Percentiles rank a stretch among this genome's conserved stretches.
phyloP scores from a whole-genome alignment of 2,113 vertebrate genomes.

The Speoplatyrhinus poulsoni region DNA sequence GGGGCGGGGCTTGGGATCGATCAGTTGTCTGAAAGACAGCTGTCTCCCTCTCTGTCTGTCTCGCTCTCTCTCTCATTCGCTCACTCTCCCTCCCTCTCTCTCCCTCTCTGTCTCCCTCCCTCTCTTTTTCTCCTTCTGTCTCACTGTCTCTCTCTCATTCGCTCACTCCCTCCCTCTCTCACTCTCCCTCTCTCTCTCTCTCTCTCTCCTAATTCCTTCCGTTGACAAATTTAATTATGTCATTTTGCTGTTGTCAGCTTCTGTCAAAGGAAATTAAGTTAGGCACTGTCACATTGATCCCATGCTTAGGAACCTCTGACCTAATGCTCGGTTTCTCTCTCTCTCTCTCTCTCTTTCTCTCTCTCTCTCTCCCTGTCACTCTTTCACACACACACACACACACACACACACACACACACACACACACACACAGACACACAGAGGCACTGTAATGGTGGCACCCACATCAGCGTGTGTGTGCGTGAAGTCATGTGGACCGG shows the following conservation, averaged over 20 bases:
- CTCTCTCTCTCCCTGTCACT: not conserved
- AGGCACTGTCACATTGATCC: not conserved
- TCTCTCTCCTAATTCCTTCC: not conserved
- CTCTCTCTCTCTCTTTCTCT: not conserved
- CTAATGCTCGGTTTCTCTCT: not conserved
- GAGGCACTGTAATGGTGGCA: constrained; percentile 51
- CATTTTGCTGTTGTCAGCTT: constrained; percentile 1
- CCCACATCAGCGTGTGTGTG: constrained; percentile 53
- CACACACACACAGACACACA: not conserved
- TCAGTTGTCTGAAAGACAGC: too few relatives aligned
- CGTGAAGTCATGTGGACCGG: constrained; percentile 72
- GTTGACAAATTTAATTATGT: not conserved
- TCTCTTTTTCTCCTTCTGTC: not conserved
- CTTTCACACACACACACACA: constrained; percentile 2
- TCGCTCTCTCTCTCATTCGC: too few relatives aligned
- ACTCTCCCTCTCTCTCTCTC: not conserved
- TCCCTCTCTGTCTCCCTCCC: too few relatives aligned
- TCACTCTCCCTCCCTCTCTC: too few relatives aligned
- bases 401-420: constrained; percentile 5
- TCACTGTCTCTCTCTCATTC: not conserved
- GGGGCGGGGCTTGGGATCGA: too few relatives aligned
- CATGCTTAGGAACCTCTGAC: not conserved
- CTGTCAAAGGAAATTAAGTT: constrained; percentile 6
- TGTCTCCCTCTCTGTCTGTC: too few relatives aligned
- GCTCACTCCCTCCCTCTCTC: not conserved